Conservation (phyloP, 37 sponge, comb jelly and placozoan species). For the Oscarella lobularis region DNA sequence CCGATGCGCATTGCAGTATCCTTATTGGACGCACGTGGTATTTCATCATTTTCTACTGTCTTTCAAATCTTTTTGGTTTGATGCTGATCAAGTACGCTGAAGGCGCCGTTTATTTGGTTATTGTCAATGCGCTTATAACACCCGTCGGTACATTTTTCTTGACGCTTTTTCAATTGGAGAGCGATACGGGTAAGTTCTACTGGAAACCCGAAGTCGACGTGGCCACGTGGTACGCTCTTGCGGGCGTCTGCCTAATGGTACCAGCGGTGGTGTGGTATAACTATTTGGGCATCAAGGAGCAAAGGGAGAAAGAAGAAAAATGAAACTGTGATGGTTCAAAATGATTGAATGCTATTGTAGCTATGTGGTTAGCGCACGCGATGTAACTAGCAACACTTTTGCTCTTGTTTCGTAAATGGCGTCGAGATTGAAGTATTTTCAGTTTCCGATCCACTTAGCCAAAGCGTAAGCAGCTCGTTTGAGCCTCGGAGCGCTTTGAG, state of each 20-base stretch:
- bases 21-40: neutral
- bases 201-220: conserved; percentile 19
- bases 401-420: no score
- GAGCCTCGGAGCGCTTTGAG: no score
- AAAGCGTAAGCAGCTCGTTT: no score
- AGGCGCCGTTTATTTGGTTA: conserved; percentile 50
- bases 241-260: conserved; percentile 40
- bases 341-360: no score
- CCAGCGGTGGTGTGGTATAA: conserved; percentile 58
- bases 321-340: no score
- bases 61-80: neutral
- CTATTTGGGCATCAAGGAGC: neutral
- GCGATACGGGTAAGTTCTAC: conserved; percentile 16
- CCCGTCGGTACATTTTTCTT: conserved; percentile 58
- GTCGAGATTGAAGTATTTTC: no score
- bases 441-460: no score
- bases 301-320: neutral
- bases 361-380: no score
- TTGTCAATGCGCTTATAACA: conserved; percentile 51
- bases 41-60: conserved; percentile 9
- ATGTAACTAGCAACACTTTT: no score
- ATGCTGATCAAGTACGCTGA: conserved; percentile 48
- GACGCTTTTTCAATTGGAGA: conserved; percentile 30
- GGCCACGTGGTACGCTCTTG: conserved; percentile 41
- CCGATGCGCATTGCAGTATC: neutral